Evolutionary conservation across 2,797 vertebrate species (phyloP).

Genomic region (Ptychadena robeensis): DNA sequence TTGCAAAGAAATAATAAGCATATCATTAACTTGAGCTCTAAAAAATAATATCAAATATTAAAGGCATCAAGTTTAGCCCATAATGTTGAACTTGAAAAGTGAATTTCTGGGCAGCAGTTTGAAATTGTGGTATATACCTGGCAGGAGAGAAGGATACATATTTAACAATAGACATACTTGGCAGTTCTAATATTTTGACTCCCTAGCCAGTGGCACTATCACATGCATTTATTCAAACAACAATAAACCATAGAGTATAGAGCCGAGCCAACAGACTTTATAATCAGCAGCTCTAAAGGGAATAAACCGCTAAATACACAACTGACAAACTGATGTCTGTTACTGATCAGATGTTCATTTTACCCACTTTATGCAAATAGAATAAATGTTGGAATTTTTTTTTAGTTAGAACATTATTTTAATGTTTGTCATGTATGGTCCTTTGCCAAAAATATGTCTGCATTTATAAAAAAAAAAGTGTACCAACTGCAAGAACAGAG

Average conservation of each 20-base stretch:
- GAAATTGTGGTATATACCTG: constrained; percentile 41
- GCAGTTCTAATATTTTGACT: constrained; percentile 43
- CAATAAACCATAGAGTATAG: constrained; percentile 36
- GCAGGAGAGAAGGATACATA: constrained; percentile 29
- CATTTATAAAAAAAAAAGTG: constrained; percentile 10
- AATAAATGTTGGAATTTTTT: constrained; percentile 25
- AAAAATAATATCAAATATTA: constrained; percentile 27
- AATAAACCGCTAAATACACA: constrained; percentile 29
- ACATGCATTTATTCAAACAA: constrained; percentile 12
- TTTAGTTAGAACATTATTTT: constrained; percentile 7
- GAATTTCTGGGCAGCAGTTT: constrained; percentile 6
- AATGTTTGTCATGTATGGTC: not conserved
- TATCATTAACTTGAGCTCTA: constrained; percentile 32
- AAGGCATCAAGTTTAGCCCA: constrained; percentile 25
- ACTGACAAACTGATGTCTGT: constrained; percentile 15
- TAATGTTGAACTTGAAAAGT: constrained; percentile 23
- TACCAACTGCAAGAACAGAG: constrained; percentile 34
- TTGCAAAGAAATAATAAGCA: constrained; percentile 30
- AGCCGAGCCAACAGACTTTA: constrained; percentile 32
- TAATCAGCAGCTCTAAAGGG: constrained; percentile 6
- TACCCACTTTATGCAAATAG: constrained; percentile 18
- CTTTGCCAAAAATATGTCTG: constrained; percentile 22
- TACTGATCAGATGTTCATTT: constrained; percentile 12
- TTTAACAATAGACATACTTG: constrained; percentile 42
- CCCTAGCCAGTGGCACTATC: constrained; percentile 44